Base-by-base conservation (phyloP, 2,888 invertebrate species). In the Deilephila elpenor region DNA sequence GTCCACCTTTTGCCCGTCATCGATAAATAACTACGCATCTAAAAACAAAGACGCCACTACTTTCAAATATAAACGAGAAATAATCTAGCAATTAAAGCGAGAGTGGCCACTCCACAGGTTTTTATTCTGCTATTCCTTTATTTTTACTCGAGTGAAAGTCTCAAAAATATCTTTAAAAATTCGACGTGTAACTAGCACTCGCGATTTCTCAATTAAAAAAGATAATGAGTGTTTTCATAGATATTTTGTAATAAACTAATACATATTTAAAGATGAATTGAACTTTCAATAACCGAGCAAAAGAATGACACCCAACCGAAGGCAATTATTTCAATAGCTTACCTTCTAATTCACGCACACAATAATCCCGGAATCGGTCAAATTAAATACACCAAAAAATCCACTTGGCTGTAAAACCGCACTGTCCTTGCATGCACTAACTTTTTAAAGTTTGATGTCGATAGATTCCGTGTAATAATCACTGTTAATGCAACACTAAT, bases 331-430 rank as follows among this genome's bases (percentile, higher is more conserved):
- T 64, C 59, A 77, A 62, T 53, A 74, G 74, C 78, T 78, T 77
- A 89, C 89, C 88, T 86, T 82, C 80, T 80, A 80, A 82, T 83
- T 83, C 80, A 81, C 73, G 70, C 88, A 86, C 84, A 88, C 86
- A 88, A 88, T 84, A 91, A 91, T 92, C 88, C 91, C 90, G 89
- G 87, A 90, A 86, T 86, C 81, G 80, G 87, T 87, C 83, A 83
- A 86, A 87, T n/a, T 84, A 83, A 85, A 82, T 84, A 82, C 73
- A 71, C 77, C 44, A 84, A 74, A 84, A 83, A 79, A 84, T 84
- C 78, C 87, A 87, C 87, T 86, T 80, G 78, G 80, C 79, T 72
- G 72, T 71, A 72, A 72, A 71, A 81, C 82, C 88, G 86, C 92
- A 91, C 90, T 87, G 89, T 91, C 89, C 88, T 88, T 88, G 86